Percentiles rank a stretch among this genome's conserved stretches.
phyloP scores from a whole-genome alignment of 2,888 invertebrate genomes.

The Bombyx huttoni region DNA sequence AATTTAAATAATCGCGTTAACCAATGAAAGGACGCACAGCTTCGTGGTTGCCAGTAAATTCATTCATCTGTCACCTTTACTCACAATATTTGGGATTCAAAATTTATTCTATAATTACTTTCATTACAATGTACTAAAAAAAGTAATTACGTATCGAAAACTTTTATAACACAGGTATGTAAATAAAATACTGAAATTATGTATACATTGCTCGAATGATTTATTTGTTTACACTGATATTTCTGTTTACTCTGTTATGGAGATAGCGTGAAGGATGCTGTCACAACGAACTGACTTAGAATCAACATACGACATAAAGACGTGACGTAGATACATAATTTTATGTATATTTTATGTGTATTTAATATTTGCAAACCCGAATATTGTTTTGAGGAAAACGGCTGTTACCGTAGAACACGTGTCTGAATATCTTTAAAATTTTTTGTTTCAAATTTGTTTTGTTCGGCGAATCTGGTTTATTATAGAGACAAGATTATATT shows the following conservation, averaged over 20 bases:
- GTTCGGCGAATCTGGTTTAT: too few relatives aligned
- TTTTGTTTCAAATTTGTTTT: too few relatives aligned
- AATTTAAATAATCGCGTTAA: too few relatives aligned
- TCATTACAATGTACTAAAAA: too few relatives aligned
- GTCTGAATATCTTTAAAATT: too few relatives aligned
- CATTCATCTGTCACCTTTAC: too few relatives aligned
- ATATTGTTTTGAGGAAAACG: neutral
- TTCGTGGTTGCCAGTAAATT: too few relatives aligned
- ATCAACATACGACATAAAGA: conserved; percentile 18
- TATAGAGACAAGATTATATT: too few relatives aligned
- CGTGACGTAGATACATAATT: neutral
- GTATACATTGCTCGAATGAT: conserved; percentile 19
- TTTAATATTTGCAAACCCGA: neutral
- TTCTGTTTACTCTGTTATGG: conserved; percentile 18
- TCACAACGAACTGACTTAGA: conserved; percentile 20
- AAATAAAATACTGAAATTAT: conserved; percentile 26
- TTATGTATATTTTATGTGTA: neutral
- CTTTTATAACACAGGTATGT: neutral
- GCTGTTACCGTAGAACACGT: too few relatives aligned
- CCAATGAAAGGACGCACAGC: too few relatives aligned
- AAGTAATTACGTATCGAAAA: neutral
- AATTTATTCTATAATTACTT: too few relatives aligned
- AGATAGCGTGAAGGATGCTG: conserved; percentile 32
- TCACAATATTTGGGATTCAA: too few relatives aligned
- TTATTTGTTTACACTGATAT: conserved; percentile 25